Base-by-base conservation (phyloP, 2,888 invertebrate species). In the Ariolimax columbianus region DNA sequence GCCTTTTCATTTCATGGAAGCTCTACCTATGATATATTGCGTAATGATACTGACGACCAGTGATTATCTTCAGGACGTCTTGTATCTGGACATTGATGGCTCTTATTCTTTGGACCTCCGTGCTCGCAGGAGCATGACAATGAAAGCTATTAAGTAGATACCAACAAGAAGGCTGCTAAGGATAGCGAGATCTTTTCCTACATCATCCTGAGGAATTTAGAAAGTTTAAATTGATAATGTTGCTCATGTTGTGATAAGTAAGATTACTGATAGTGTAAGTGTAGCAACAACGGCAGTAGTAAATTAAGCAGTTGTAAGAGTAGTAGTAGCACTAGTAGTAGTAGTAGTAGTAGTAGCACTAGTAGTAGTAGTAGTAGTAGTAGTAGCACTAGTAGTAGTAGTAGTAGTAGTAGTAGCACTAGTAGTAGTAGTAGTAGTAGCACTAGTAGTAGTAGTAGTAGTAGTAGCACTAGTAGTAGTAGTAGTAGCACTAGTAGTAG, bases 101-200 rank as follows among this genome's bases (percentile, higher is more conserved):
- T 4, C 36, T 66, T 66, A 80, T 43, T 80, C 80, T 47, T 86
- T 84, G 47, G 89, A 89, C 4, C 83, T 68, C 40, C 88, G 83
- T 0, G 92, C 89, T 43, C 91, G 87, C 17, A 91, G 66, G 23
- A 97, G 94, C 0, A 98, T 94, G 0, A 97, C 96, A 70, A 97
- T 92, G 94, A 96, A 97, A 0, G 97, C 97, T 14, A 97, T 93
- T 19, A 96, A 93, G 87, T 98, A 95, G 93, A 97, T 97, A 0
- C 95, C 96, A 38, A 97, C 90, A 90, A 97, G 96, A 0, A 98
- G 95, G 0, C 95, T 93, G 26, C 96, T 94, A 92, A 98, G 95
- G 89, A 96, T 96, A 26, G 96, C 93, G 43, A 97, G 95, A 92
- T 98, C 97, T 93, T 89, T 75, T 47, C 73, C 72, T 14, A 87